Percentiles rank a stretch among this genome's conserved stretches.
Evolutionary conservation across 2,797 vertebrate species (phyloP).

Genomic region (Sebastes cheni): DNA sequence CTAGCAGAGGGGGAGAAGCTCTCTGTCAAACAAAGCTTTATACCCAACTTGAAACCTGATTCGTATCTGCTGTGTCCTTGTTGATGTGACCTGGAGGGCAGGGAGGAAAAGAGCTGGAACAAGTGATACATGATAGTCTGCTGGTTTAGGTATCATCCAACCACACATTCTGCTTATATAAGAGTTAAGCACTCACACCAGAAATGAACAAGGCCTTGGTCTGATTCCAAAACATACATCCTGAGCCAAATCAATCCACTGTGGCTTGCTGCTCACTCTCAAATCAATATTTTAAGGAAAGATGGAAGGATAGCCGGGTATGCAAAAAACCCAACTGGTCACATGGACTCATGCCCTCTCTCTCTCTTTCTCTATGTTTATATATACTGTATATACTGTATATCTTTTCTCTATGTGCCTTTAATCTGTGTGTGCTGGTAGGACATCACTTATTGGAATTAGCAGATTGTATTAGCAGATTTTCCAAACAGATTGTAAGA

Average conservation of each 20-base stretch:
- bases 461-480: background rate
- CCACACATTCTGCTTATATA: slow-evolving; percentile 6
- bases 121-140: slow-evolving; percentile 49
- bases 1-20: background rate
- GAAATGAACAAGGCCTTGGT: slow-evolving; percentile 13
- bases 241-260: background rate
- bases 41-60: slow-evolving; percentile 46
- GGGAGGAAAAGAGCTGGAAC: slow-evolving; percentile 33
- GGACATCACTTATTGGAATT: background rate
- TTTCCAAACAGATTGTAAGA: background rate
- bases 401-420: no score
- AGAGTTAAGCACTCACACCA: background rate
- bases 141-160: slow-evolving; percentile 12
- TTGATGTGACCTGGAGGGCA: slow-evolving; percentile 42
- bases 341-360: background rate
- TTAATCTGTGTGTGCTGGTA: background rate
- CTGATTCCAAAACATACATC: slow-evolving; percentile 13
- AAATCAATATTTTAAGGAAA: background rate
- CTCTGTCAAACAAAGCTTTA: slow-evolving; percentile 31
- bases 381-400: no score
- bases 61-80: slow-evolving; percentile 37
- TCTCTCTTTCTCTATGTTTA: background rate
- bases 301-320: background rate
- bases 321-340: background rate
- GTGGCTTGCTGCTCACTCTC: background rate